Percentiles rank a stretch among this genome's conserved stretches.
phyloP scores from a whole-genome alignment of 2,113 vertebrate species.

The Pachyramphus minor region DNA sequence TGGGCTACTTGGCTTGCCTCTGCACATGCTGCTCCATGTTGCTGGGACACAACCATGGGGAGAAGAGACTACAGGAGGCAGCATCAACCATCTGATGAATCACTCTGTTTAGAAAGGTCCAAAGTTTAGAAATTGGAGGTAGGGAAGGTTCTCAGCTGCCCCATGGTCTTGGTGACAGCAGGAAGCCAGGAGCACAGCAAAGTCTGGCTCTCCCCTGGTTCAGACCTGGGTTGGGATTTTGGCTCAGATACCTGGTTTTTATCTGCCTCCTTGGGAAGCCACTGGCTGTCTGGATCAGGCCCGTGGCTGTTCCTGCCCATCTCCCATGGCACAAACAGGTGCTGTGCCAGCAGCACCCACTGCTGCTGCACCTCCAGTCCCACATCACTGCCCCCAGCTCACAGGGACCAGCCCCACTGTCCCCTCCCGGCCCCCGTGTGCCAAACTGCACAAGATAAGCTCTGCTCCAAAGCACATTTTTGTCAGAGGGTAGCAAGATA shows the following conservation, averaged over 20 bases:
- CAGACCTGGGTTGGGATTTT: background rate
- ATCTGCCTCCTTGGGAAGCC: background rate
- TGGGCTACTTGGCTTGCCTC: accelerated
- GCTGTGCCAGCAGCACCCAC: background rate
- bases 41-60: background rate
- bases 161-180: accelerated
- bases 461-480: conserved; percentile 12
- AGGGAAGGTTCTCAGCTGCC: background rate
- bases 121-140: background rate
- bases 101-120: background rate
- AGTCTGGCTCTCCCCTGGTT: background rate
- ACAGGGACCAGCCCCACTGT: accelerated
- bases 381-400: background rate
- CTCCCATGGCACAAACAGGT: background rate
- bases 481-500: conserved; percentile 37
- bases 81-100: background rate
- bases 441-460: background rate
- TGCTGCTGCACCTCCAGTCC: accelerated
- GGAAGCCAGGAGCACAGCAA: background rate
- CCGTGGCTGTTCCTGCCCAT: accelerated
- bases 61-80: background rate
- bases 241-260: background rate
- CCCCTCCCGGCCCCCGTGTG: accelerated
- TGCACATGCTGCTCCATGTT: background rate
- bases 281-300: background rate